Evolutionary conservation across 1,140 invertebrate species (phyloP), one percentile per base, ranked within the genome.

Genomic region (Cyclina sinensis): DNA sequence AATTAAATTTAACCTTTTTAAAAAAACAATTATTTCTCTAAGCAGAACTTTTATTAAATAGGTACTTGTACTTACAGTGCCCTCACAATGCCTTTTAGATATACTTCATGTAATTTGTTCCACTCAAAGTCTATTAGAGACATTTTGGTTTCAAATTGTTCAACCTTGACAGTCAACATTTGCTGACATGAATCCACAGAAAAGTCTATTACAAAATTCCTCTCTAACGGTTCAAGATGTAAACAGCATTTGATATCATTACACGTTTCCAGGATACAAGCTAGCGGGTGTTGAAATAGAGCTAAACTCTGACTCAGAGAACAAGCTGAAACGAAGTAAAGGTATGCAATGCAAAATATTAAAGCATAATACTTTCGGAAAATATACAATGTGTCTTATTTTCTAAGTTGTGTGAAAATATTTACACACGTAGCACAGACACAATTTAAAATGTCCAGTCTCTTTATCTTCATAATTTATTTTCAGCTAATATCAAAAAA

Each of bases 241-340:
- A 86, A 16, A 73, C 88, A 89, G 57, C 88, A 89, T 70, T 89
- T 57, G 0, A 89, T 46, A 21, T 83, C 82, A 21, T 68, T 86
- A 59, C 88, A 89, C 24, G 54, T 78, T 24, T 30, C 54, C 21
- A 86, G 35, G 30, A 68, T 32, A 43, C 88, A 89, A 0, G 59
- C 37, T 37, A 86, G 18, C 11, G 37, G 37, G 11, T 76, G n/a
- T 0, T 74, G 62, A n/a, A 74, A 62, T 18, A 5, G 59, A 9
- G 57, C 27, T 16, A 86, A 18, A 43, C n/a, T 11, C 39, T 35
- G 18, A 14, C 43, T 54, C 1, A 59, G 12, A 24, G 79, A 59
- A 32, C 78, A 83, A 39, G 27, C 78, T 82, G 79, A 0, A 76
- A 82, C 18, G n/a, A n/a, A n/a, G n/a, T n/a, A n/a, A n/a, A n/a